phyloP scores from a whole-genome alignment of 1,140 invertebrate species.

The Sarcophaga peregrina region DNA sequence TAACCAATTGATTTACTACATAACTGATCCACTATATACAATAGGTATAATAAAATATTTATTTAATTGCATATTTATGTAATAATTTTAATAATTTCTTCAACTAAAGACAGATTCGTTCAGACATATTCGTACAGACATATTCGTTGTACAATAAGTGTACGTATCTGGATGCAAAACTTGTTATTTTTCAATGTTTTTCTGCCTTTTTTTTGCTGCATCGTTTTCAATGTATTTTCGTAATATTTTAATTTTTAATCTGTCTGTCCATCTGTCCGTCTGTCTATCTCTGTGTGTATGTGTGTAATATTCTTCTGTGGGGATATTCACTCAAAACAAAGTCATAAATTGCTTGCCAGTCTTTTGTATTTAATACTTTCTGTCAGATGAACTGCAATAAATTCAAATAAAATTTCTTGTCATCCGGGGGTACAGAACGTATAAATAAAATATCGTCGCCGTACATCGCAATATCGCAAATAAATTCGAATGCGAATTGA shows the following conservation, averaged over 20 bases:
- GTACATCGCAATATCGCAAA: no score
- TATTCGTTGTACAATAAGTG: no score
- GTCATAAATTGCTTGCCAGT: conserved; percentile 61
- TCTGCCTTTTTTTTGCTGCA: no score
- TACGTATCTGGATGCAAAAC: no score
- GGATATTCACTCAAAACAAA: conserved; percentile 60
- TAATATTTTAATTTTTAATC: no score
- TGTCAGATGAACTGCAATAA: conserved; percentile 65
- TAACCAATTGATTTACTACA: neutral
- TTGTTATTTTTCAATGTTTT: no score
- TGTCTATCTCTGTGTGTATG: neutral
- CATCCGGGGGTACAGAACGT: conserved; percentile 43
- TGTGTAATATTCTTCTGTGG: conserved; percentile 46
- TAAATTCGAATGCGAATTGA: neutral
- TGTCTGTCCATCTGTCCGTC: no score
- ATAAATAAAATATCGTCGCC: neutral
- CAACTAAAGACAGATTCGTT: neutral
- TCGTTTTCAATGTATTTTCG: no score
- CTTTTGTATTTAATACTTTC: conserved; percentile 59
- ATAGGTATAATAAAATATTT: conserved; percentile 42
- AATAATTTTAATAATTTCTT: conserved; percentile 12
- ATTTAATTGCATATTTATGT: conserved; percentile 11
- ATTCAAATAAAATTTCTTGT: conserved; percentile 66
- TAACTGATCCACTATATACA: conserved; percentile 43
- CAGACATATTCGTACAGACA: no score